A percentile compares a stretch with the other conserved stretches of the same genome.
Evolutionary conservation across 2,797 vertebrate species (phyloP).

Genomic region (Syngnathus acus): DNA sequence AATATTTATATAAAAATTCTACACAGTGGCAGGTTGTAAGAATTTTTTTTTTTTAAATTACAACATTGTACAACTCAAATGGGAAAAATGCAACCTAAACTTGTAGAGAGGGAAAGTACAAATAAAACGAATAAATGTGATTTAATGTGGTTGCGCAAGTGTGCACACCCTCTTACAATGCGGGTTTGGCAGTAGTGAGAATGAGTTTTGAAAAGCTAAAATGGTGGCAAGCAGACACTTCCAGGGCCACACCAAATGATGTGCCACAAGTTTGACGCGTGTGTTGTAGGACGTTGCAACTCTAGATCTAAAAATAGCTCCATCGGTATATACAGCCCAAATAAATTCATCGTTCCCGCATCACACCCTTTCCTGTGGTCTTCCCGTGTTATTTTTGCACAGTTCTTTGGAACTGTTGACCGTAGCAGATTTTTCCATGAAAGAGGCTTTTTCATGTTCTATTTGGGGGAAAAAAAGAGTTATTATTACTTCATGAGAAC

Average conservation of each 20-base stretch:
- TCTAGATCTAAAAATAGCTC: background rate
- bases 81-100: no score
- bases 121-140: no score
- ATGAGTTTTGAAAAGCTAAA: background rate
- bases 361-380: constrained; percentile 35
- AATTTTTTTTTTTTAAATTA: no score
- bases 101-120: no score
- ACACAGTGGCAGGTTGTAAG: no score
- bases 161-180: no score
- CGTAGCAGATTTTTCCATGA: constrained; percentile 38
- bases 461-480: constrained; percentile 39
- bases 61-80: no score
- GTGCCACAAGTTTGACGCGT: background rate
- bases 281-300: background rate
- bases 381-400: constrained; percentile 32
- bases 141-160: no score
- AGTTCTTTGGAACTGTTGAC: constrained; percentile 26
- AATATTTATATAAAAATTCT: background rate
- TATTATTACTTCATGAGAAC: constrained; percentile 47
- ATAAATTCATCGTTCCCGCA: constrained; percentile 18
- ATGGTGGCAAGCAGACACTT: background rate
- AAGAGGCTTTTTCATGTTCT: constrained; percentile 19
- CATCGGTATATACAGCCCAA: constrained; percentile 3
- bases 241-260: background rate
- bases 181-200: no score